Evolutionary conservation across 2,888 invertebrate species (phyloP), one percentile per base, ranked within the genome.

Genomic region (Lasioglossum leucozonium): DNA sequence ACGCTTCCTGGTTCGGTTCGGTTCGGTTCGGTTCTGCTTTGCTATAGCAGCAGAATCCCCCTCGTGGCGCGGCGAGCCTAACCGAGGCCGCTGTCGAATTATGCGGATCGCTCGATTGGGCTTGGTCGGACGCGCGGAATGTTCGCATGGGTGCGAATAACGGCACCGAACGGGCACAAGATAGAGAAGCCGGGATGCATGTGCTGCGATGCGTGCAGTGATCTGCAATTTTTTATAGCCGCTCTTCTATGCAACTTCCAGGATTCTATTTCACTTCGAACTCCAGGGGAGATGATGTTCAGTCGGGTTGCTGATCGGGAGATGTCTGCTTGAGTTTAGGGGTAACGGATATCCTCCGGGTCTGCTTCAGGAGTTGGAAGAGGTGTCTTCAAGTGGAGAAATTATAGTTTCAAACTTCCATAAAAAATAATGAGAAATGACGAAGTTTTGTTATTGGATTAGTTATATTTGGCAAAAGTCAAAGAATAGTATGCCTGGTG

Each of bases 1-100:
- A 69, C 40, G 81, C 84, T 81, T 84, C 82, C 82, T 62, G 65
- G 75, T 76, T 74, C 47, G 18, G 34, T 51, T 51, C 22, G 18
- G 34, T 51, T 51, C 22, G 65, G 75, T 76, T 74, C 47, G 18
- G 34, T 51, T 51, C 22, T 51, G 51, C 51, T 51, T 51, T n/a
- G 51, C 51, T 10, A 10, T 10, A 51, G 51, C 51, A n/a, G 8
- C 10, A 51, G 22, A 10, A 51, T 51, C 51, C 51, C 51, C 10
- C 51, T 13, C 26, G 16, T 26, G 58, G 58, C 62, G 13, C 18
- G 18, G 65, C 30, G 22, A 30, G 18, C 65, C 65, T 65, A 65
- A 65, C 65, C 65, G 34, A 18, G 10, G 34, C 65, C 18, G 65
- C 69, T 73, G 73, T 82, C 73, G 72, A 81, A 77, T 34, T 67